Percentiles rank a stretch among this genome's conserved stretches.
These are phyloP conservation scores for Apomyelois bistriatella DNA, from an alignment of 2,888 invertebrate genomes.

Conservation along the genomic window DNA sequence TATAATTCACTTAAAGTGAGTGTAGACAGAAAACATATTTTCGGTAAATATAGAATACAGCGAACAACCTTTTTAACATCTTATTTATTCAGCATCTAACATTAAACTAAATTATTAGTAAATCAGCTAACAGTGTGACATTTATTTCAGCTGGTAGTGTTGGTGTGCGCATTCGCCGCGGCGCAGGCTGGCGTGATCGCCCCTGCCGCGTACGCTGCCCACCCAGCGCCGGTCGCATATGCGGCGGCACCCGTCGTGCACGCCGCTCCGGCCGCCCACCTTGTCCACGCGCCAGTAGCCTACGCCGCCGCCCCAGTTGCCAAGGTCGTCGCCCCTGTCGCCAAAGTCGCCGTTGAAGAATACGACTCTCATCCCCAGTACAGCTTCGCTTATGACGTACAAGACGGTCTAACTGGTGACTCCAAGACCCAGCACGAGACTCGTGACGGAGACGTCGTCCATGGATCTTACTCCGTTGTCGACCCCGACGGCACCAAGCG, in stretches of 20 bases:
- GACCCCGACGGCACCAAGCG: conserved; percentile 73
- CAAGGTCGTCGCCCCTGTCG: conserved; percentile 31
- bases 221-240: conserved; percentile 41
- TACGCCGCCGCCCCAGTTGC: conserved; percentile 32
- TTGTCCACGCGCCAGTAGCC: conserved; percentile 32
- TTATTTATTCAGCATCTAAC: too few species aligned
- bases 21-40: too few species aligned
- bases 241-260: conserved; percentile 29
- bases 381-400: conserved; percentile 70
- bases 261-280: conserved; percentile 30
- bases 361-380: conserved; percentile 50
- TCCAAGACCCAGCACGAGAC: conserved; percentile 69
- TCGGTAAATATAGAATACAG: too few species aligned
- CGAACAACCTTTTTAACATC: too few species aligned
- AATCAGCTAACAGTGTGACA: neutral
- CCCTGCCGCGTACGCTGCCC: conserved; percentile 46
- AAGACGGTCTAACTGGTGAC: conserved; percentile 59
- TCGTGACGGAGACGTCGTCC: conserved; percentile 69
- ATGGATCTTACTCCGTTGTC: conserved; percentile 69
- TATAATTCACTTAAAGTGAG: too few species aligned
- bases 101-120: too few species aligned
- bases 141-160: conserved; percentile 48
- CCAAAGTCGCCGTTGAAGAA: conserved; percentile 36
- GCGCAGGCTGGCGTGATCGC: conserved; percentile 52
- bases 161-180: conserved; percentile 53